Evolutionary conservation across 2,113 vertebrate genomes (phyloP), one percentile per base, ranked within the genome.

Genomic region (Ptychochromis oligacanthus): DNA sequence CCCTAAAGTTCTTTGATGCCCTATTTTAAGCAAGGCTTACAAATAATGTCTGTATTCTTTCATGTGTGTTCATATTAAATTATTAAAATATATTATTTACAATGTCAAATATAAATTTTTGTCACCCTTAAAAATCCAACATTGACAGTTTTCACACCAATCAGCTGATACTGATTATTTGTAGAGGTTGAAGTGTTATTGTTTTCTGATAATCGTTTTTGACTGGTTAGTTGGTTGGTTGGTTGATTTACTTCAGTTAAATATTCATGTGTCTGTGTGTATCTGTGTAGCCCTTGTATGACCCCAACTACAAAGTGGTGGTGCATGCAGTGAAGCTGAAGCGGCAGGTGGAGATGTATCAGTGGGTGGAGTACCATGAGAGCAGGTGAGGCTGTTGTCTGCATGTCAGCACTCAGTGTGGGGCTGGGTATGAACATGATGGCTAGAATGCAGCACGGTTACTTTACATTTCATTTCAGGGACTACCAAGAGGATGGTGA

Each of bases 341-440:
- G 81, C 96, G 98, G 60, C 93, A 96, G 0, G 98, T 99, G 91
- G 98, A 99, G 93, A 99, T 99, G 98, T 99, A 98, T 88, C 98
- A 99, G 81, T 99, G 98, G 98, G 97, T 99, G 72, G 98, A 99
- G 78, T 93, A 96, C 20, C 95, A 93, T 57, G 97, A 99, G 22
- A 97, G 97, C 88, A 97, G 82, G 98, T 99, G 81, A 96, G 97
- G 89, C 31, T 12, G 8, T 40, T 54, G 22, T 78, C 22, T 52
- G 20, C 22, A 22, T 79, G 49, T 60, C 64, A 61, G 67, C 58
- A 20, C n/a, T 61, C 15, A 64, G 74, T 36, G 43, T 55, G 52
- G 11, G 52, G 61, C 31, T 22, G 22, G 43, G 57, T 77, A 46
- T 59, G 14, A 80, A 77, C 38, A 60, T 38, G 55, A 64, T 38